Evolutionary conservation across 2,888 invertebrate genomes (phyloP), one percentile per base, ranked within the genome.

Genomic region (Cylindroiulus punctatus): DNA sequence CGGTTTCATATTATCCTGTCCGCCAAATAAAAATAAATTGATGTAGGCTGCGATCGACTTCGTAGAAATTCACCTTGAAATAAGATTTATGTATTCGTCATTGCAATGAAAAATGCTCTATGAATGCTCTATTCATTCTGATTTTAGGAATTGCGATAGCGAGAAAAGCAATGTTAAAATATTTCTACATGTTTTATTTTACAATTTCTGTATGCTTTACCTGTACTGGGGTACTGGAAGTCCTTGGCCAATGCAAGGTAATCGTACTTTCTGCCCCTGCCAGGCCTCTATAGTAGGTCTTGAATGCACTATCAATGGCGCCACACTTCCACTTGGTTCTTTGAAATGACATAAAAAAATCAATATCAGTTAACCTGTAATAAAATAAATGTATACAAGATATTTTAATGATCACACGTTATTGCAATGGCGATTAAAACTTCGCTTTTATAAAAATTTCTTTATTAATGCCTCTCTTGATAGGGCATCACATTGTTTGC

Each of bases 221-320:
- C 88, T 85, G 84, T 88, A 87, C 12, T 85, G 65, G 0, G 88
- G 88, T 36, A 88, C 86, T 3, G 88, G 88, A 83, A 85, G 85
- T 47, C 88, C 88, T 32, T 88, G 87, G 17, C 87, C 88, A 8
- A 88, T 87, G 57, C 88, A 88, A 5, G 88, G 88, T 42, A 88
- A 40, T 36, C 87, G 87, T 40, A 88, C 83, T 84, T 83, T 86
- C 26, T 86, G 85, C 19, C 87, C 86, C 36, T 87, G 87, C 82
- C 82, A 52, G 19, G 83, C 86, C 26, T 86, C 86, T 10, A 88
- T 47, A 8, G 85, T 85, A 22, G 87, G 81, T 32, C 44, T 76
- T 47, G 83, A 85, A 84, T 88, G 88, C n/a, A 86, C 87, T 36
- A 88, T 87, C 44, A 76, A 40, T 44, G 87, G 88, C 8, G 87